Evolutionary conservation across 2,113 vertebrate species (phyloP).

Genomic region (Herpetotheres cachinnans): DNA sequence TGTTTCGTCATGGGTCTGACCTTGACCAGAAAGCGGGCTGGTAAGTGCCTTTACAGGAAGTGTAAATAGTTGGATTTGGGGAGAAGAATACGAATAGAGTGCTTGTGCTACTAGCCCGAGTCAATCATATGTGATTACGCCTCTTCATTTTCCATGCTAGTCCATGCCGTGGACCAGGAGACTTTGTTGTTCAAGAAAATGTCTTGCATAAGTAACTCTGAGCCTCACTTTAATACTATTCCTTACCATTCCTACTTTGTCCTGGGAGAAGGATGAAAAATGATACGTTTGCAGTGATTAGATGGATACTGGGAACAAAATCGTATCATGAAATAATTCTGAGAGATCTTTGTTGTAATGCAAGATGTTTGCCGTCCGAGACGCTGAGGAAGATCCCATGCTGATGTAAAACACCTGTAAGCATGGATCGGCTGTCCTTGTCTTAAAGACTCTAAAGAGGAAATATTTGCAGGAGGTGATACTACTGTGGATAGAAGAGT

Average conservation of each 20-base stretch:
- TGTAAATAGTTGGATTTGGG: no score
- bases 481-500: not conserved
- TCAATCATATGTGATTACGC: no score
- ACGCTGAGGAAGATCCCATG: not conserved
- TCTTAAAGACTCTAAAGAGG: not conserved
- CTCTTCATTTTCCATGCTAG: no score
- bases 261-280: not conserved
- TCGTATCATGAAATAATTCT: not conserved
- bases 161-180: no score
- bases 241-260: not conserved
- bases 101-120: no score
- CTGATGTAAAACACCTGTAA: not conserved
- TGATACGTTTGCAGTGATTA: not conserved
- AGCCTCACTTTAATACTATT: not conserved
- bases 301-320: not conserved
- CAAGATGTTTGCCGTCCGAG: not conserved
- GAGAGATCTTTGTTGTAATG: not conserved
- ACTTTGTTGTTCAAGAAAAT: not conserved
- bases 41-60: no score
- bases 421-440: not conserved
- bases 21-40: no score
- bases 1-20: no score
- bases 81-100: no score
- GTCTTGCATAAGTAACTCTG: not conserved
- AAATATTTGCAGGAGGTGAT: not conserved